Percentiles rank a stretch among this genome's conserved stretches.
phyloP scores from a whole-genome alignment of 2,888 invertebrate genomes.

The Xestia ashworthii region DNA sequence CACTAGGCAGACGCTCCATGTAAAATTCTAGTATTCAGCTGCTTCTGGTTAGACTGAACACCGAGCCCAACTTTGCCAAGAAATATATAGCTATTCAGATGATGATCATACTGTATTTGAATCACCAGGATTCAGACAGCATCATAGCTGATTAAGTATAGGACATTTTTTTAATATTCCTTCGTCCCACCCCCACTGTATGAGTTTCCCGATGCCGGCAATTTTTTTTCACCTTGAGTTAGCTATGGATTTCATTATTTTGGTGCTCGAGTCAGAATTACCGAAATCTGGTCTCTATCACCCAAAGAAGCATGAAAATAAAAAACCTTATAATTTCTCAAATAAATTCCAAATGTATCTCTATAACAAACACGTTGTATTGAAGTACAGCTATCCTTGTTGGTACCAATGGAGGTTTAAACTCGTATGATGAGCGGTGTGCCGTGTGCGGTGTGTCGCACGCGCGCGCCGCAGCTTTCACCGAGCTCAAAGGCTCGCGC shows the following conservation, averaged over 20 bases:
- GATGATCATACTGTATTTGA: background rate
- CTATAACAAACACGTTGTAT: slow-evolving; percentile 24
- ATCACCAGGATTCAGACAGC: background rate
- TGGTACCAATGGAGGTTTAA: slow-evolving; percentile 60
- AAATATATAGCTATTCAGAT: too few relatives aligned
- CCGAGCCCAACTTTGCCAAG: too few relatives aligned
- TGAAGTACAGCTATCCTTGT: slow-evolving; percentile 52
- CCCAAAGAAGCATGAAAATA: background rate
- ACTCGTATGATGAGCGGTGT: slow-evolving; percentile 73
- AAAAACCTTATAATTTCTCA: background rate
- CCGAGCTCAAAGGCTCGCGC: slow-evolving; percentile 85
- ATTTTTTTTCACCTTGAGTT: background rate
- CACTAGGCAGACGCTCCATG: too few relatives aligned
- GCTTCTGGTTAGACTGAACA: background rate
- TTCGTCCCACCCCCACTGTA: background rate
- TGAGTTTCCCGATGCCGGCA: background rate
- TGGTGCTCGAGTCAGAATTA: background rate
- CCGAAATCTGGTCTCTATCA: background rate
- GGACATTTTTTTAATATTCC: background rate
- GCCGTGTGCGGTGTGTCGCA: slow-evolving; percentile 69
- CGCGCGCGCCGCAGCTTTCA: slow-evolving; percentile 83
- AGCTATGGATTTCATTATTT: background rate
- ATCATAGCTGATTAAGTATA: background rate
- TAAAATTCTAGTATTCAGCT: background rate
- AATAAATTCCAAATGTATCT: slow-evolving; percentile 4